Evolutionary conservation across 2,888 invertebrate genomes (phyloP), one percentile per base, ranked within the genome.

Genomic region (Stratiomys singularior): DNA sequence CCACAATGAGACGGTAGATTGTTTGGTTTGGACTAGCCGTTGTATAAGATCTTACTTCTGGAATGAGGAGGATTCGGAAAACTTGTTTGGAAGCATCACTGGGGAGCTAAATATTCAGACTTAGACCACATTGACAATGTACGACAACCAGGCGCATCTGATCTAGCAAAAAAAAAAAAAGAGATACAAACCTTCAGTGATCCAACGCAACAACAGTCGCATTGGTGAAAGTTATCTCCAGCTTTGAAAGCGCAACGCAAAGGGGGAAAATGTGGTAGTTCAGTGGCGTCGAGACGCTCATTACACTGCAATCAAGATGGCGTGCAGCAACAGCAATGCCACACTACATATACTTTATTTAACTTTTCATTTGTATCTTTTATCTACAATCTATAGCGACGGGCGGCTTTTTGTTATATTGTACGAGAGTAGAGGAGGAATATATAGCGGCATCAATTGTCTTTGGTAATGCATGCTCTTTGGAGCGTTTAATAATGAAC

Each of bases 241-340:
- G 52, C 52, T 5, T 5, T 9, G 37, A 37, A 37, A 3, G 37
- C 5, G 37, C 9, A 37, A 37, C 5, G 37, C 37, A 3, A 9
- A 3, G 37, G 37, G 52, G 7, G 1, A 15, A 52, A 5, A 5
- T 52, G 52, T 3, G 60, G 21, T 60, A 2, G 25, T 23, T 60
- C 60, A 60, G 23, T 60, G 60, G 60, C 60, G 60, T 60, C 60
- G 60, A 21, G 60, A 60, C 60, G 60, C 21, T 60, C 25, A 60
- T 60, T 60, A 60, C 60, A 25, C 60, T 60, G 60, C 25, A 60
- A 60, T 60, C 60, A 60, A 60, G 60, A 60, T 60, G 60, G 60
- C 60, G 60, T 52, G 37, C 37, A 37, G 37, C 37, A 37, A 9
- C 37, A 37, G 37, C 37, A 37, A 9, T 9, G 3, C 37, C 37